Base-by-base conservation (phyloP, 2,888 invertebrate species). In the Phanerotoma sp. region DNA sequence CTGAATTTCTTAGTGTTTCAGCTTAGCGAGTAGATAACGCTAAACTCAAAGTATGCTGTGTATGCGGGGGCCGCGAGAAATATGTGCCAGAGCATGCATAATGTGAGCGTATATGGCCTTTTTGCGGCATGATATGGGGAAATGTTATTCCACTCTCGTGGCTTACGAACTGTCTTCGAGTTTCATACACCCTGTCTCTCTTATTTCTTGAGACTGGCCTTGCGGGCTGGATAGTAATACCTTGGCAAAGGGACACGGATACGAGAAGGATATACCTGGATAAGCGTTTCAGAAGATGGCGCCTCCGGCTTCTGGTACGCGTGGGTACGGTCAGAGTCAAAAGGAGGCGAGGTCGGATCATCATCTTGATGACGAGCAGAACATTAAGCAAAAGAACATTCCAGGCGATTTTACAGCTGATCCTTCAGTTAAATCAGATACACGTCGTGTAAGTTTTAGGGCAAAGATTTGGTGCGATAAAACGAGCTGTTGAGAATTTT, bases 241-340 rank as follows among this genome's bases (percentile, higher is more conserved):
- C 64, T 59, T 62, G 66, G 68, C 51, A 44, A 65, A 70, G 69
- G 67, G 70, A 72, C 73, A 70, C 63, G 51, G 46, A 61, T 58
- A 62, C 57, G 54, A 21, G 57, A 52, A 61, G 69, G 67, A 68
- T 62, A 60, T 60, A 66, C 64, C 65, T 63, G 70, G 68, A 70
- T 68, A 65, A 71, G 66, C 68, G 70, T 68, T 70, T 67, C 69
- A 67, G 65, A 65, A 71, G 73, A 74, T 72, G 74, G 72, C 71
- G 75, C 75, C 75, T 68, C 63, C 61, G 73, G 75, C 69, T 62
- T 56, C 62, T 54, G 60, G 62, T 60, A 57, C 65, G 62, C 59
- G 54, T 47, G 55, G 38, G 47, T 62, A 53, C 54, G 50, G 37
- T 58, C 57, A 33, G 51, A 41, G 50, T 56, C 49, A 54, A 61